A percentile compares a stretch with the other conserved stretches of the same genome.
Conservation (phyloP, 2,113 vertebrate species). For the Physeter macrocephalus region DNA sequence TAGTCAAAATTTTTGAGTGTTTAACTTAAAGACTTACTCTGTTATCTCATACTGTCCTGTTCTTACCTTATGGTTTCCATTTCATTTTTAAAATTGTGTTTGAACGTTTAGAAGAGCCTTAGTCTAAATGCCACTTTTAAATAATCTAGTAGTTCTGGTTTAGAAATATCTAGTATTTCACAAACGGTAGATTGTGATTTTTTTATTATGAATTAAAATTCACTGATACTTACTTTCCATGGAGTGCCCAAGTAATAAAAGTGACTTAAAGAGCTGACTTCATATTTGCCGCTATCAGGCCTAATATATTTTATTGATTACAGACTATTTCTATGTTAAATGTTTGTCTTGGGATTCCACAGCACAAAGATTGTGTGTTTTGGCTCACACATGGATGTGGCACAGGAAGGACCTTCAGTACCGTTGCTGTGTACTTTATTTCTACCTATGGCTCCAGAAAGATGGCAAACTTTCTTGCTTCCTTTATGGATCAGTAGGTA, state of each 20-base stretch:
- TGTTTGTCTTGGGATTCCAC: background rate
- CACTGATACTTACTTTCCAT: background rate
- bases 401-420: background rate
- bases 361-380: background rate
- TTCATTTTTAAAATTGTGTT: background rate
- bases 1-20: background rate
- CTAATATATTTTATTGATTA: background rate
- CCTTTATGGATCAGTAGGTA: background rate
- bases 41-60: background rate
- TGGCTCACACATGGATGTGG: background rate
- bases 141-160: background rate
- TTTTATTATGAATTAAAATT: background rate
- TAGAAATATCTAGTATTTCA: background rate
- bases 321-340: background rate
- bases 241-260: background rate
- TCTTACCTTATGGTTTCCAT: background rate
- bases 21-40: background rate
- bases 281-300: background rate
- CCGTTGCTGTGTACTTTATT: background rate
- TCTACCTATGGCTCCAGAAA: background rate
- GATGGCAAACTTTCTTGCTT: background rate
- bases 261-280: background rate
- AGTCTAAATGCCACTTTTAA: background rate
- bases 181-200: background rate
- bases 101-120: background rate